These are phyloP conservation scores for Spodoptera littoralis DNA, from an alignment of 2,888 invertebrate genomes.

Conservation along the genomic window DNA sequence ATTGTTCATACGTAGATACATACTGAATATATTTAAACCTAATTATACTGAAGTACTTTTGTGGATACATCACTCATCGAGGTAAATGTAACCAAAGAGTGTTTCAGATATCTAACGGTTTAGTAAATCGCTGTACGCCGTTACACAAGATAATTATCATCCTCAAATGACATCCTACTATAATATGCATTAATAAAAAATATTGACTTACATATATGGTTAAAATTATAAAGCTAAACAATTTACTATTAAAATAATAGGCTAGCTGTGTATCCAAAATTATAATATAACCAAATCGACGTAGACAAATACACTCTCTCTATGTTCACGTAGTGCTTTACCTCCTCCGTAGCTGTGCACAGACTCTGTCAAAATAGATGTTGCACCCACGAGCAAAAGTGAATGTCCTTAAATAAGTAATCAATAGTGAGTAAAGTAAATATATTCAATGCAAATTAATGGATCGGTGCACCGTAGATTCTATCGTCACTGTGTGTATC, in stretches of 20 bases:
- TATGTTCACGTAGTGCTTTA: constrained; percentile 76
- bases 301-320: constrained; percentile 50
- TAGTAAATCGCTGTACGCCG: constrained; percentile 39
- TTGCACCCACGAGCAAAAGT: constrained; percentile 59
- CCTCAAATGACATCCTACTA: constrained; percentile 38
- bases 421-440: constrained; percentile 56
- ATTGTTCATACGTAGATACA: constrained; percentile 18
- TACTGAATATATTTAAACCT: constrained; percentile 22
- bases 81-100: constrained; percentile 34
- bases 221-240: constrained; percentile 44
- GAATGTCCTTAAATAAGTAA: constrained; percentile 52
- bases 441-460: constrained; percentile 50
- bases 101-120: constrained; percentile 31
- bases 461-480: constrained; percentile 70
- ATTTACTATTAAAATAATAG: constrained; percentile 56
- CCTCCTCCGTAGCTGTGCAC: constrained; percentile 73
- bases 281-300: constrained; percentile 45
- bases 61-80: constrained; percentile 21
- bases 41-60: constrained; percentile 41
- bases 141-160: constrained; percentile 25
- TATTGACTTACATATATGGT: constrained; percentile 55
- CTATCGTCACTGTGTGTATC: constrained; percentile 56
- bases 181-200: constrained; percentile 57
- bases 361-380: constrained; percentile 66
- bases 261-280: constrained; percentile 60